Conservation (phyloP, 2,888 invertebrate species). For the Noctuana brunneofusca region DNA sequence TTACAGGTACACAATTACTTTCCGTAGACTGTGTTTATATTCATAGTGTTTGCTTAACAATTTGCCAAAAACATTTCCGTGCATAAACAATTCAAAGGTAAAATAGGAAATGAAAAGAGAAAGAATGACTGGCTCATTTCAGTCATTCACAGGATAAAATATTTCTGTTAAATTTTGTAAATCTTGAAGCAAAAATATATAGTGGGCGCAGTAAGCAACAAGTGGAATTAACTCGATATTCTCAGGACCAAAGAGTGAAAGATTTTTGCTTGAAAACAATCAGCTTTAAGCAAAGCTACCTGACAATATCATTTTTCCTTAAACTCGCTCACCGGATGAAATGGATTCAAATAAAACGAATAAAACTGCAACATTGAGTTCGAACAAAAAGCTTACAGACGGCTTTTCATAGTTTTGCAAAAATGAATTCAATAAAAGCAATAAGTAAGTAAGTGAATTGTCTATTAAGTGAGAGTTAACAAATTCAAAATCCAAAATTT, state of each 20-base stretch:
- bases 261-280: slow-evolving; percentile 17
- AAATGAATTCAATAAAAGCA: no score
- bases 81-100: slow-evolving; percentile 1
- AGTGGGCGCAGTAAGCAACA: slow-evolving; percentile 17
- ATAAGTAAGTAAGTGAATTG: no score
- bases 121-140: slow-evolving; percentile 12
- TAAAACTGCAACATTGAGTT: background rate
- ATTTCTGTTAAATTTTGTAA: slow-evolving; percentile 15
- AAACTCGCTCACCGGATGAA: background rate
- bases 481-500: no score
- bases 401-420: background rate
- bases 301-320: slow-evolving; percentile 13
- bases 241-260: slow-evolving; percentile 4
- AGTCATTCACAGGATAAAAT: slow-evolving; percentile 2
- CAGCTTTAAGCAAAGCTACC: background rate
- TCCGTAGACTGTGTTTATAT: slow-evolving; percentile 11
- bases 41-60: slow-evolving; percentile 5
- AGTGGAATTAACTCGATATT: slow-evolving; percentile 20
- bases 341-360: background rate
- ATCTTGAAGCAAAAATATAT: background rate
- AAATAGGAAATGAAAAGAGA: slow-evolving; percentile 9
- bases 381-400: background rate
- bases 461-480: no score
- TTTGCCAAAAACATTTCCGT: slow-evolving; percentile 2
- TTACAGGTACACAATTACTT: slow-evolving; percentile 20